A percentile compares a stretch with the other conserved stretches of the same genome.
These are phyloP conservation scores for Periplaneta americana DNA, from an alignment of 1,140 invertebrate genomes.

Conservation along the genomic window DNA sequence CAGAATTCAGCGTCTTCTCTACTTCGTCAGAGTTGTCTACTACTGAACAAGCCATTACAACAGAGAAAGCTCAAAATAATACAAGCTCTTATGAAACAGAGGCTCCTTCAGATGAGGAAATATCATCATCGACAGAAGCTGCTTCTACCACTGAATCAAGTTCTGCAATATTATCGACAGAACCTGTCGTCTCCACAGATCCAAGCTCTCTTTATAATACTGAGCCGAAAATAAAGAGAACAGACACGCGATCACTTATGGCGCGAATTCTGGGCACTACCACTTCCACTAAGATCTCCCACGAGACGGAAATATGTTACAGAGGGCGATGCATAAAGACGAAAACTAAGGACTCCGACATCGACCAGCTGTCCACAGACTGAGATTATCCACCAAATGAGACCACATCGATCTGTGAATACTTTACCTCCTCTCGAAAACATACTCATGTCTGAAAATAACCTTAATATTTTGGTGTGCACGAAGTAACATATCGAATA, in stretches of 20 bases:
- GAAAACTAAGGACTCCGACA: constrained; percentile 34
- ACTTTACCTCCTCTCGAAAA: not conserved
- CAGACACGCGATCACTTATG: not conserved
- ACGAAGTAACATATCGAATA: no score
- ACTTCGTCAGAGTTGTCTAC: not conserved
- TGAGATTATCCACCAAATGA: not conserved
- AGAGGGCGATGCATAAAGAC: constrained; percentile 76
- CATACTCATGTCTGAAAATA: not conserved
- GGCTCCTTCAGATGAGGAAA: no score
- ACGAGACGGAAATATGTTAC: constrained; percentile 82
- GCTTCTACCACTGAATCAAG: not conserved
- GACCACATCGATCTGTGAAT: not conserved
- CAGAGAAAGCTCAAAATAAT: not conserved
- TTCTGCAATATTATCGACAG: not conserved
- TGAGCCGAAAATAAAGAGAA: not conserved
- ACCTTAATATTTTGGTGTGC: not conserved
- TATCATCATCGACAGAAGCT: not conserved
- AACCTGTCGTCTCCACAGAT: no score
- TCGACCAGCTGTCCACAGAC: not conserved
- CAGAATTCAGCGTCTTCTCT: not conserved
- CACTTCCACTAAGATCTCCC: constrained; percentile 72
- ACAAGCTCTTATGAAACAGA: no score
- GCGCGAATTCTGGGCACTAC: constrained; percentile 55
- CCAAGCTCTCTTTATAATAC: not conserved
- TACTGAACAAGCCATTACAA: not conserved